Evolutionary conservation across 2,888 invertebrate species (phyloP), one percentile per base, ranked within the genome.

Genomic region (Dusona sp.): DNA sequence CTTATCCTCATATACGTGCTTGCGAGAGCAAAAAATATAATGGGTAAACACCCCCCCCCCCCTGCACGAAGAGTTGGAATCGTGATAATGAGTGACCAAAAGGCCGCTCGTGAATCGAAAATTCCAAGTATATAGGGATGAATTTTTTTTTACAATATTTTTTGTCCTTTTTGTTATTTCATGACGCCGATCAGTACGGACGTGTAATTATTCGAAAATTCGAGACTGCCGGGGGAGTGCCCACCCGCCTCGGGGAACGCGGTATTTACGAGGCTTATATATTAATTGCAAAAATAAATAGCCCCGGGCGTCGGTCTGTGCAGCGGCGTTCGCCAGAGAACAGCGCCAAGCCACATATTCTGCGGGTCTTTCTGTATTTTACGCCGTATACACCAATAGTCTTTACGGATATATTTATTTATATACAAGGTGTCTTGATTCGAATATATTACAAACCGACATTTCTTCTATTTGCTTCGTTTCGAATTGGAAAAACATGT

Each of bases 201-300:
- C 91, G 90, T 90, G 91, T 91, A 93, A 93, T 94, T 93, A 93
- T 92, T 91, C 83, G 90, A 90, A 89, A 89, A 91, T 90, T 88
- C 89, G 89, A 89, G 80, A 87, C 87, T 78, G 79, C 88, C 88
- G 89, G 88, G 83, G 88, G 82, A 87, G 88, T 88, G 89, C 85
- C 88, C 87, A 83, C 79, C 68, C 79, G 86, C 88, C 89, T 84
- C 88, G 90, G 87, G 88, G 88, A 88, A 85, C 83, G 88, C 85
- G 82, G 90, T 93, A 93, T 94, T 94, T 94, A 94, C 91, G 94
- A 94, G 92, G 91, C 90, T 93, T 93, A 94, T 94, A 92, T 92
- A 94, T 94, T 94, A 94, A 94, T 94, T 93, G 93, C 90, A 89
- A 91, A 90, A 93, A 94, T 94, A 94, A 93, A 94, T 93, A 93